phyloP scores from a whole-genome alignment of 92 coral and sea anemone genomes.

The Meandrina meandrites region DNA sequence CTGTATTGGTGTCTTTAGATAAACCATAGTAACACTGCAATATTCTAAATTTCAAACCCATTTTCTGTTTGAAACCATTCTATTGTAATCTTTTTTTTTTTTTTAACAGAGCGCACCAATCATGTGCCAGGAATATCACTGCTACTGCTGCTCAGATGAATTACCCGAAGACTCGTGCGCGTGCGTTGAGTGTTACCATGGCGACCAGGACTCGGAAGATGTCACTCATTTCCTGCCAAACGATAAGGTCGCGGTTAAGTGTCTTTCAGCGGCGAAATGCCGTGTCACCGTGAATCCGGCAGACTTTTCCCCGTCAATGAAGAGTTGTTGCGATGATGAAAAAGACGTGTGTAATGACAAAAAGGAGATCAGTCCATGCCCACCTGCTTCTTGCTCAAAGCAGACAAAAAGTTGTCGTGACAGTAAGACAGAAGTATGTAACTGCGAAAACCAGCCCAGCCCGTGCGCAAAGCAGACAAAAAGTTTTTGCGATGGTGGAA shows the following conservation, averaged over 20 bases:
- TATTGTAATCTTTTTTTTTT: not conserved
- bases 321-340: slow-evolving; percentile 7
- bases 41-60: no score
- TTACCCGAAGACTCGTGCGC: slow-evolving; percentile 63
- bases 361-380: not conserved
- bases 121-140: slow-evolving; percentile 75
- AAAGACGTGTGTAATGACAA: not conserved
- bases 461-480: not conserved
- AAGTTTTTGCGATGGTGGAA: not conserved
- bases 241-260: not conserved
- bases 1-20: not conserved
- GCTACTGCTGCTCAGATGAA: slow-evolving; percentile 78
- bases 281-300: no score
- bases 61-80: not conserved
- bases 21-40: not conserved
- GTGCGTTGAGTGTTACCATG: slow-evolving; percentile 72
- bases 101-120: not conserved
- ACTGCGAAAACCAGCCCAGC: not conserved
- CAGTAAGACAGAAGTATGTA: slow-evolving; percentile 4
- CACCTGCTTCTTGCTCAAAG: not conserved
- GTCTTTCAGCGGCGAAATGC: not conserved
- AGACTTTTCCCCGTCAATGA: not conserved
- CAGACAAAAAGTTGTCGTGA: not conserved
- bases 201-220: slow-evolving; percentile 18
- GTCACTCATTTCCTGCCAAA: not conserved